These are phyloP conservation scores for Colletes gigas DNA, from an alignment of 1,140 invertebrate species.

Conservation along the genomic window DNA sequence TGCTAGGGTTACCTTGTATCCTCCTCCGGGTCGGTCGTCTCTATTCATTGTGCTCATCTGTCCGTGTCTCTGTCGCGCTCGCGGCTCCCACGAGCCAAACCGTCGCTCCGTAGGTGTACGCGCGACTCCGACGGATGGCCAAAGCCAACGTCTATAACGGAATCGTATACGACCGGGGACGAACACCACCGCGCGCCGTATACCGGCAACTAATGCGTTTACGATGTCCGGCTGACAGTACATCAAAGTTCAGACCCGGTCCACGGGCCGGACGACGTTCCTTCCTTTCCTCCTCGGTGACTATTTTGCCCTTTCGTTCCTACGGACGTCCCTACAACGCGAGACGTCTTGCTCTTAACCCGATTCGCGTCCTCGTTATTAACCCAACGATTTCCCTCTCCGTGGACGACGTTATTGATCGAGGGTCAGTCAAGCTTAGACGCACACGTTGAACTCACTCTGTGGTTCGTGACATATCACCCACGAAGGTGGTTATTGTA, in stretches of 20 bases:
- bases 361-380: conserved; percentile 28
- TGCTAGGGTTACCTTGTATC: conserved; percentile 40
- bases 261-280: conserved; percentile 31
- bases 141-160: conserved; percentile 60
- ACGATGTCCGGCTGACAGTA: conserved; percentile 74
- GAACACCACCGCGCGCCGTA: conserved; percentile 26
- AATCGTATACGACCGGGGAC: conserved; percentile 48
- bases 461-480: too few species aligned
- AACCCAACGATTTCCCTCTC: conserved; percentile 1
- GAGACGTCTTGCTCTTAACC: conserved; percentile 37
- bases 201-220: conserved; percentile 73
- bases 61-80: conserved; percentile 25
- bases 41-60: conserved; percentile 29
- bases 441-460: too few species aligned
- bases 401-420: neutral
- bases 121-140: conserved; percentile 44
- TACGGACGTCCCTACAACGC: neutral
- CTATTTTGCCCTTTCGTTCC: conserved; percentile 14
- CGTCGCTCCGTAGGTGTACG: neutral
- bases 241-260: conserved; percentile 71
- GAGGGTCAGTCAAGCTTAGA: neutral
- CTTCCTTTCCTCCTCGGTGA: conserved; percentile 18
- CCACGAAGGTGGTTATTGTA: too few species aligned
- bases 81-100: conserved; percentile 48
- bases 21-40: neutral